A percentile compares a stretch with the other conserved stretches of the same genome.
Conservation (phyloP, 2,888 invertebrate species). For the Tuta absoluta region DNA sequence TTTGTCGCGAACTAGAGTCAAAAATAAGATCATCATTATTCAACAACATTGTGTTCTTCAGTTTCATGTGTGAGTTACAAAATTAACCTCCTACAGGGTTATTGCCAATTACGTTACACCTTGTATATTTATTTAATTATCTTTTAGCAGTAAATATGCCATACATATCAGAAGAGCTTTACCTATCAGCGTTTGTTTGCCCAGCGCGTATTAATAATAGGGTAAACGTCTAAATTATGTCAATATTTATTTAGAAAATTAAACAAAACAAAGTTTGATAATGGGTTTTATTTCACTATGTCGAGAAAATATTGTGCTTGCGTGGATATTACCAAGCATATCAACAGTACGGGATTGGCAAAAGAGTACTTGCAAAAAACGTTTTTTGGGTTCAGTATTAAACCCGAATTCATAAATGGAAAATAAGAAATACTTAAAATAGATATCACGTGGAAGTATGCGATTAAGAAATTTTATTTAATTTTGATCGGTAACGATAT, state of each 20-base stretch:
- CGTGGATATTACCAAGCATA: neutral
- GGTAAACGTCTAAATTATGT: neutral
- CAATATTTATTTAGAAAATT: neutral
- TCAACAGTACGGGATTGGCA: neutral
- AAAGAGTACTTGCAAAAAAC: neutral
- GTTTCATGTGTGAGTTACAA: no score
- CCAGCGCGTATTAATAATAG: neutral
- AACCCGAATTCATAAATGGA: no score
- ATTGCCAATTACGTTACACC: neutral
- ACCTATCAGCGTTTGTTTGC: neutral
- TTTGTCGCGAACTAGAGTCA: no score
- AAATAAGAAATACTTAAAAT: no score
- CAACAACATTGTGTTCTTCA: no score
- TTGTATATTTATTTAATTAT: neutral
- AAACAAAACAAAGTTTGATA: neutral
- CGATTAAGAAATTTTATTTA: no score
- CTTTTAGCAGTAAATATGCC: neutral
- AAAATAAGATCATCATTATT: no score
- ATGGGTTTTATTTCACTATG: neutral
- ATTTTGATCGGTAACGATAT: no score
- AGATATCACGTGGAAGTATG: no score
- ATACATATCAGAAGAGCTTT: neutral
- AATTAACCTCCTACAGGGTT: neutral
- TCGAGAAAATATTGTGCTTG: neutral
- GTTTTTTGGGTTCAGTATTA: conserved; percentile 25